Conservation (phyloP, 1,140 invertebrate species). For the Orchestia grillus region DNA sequence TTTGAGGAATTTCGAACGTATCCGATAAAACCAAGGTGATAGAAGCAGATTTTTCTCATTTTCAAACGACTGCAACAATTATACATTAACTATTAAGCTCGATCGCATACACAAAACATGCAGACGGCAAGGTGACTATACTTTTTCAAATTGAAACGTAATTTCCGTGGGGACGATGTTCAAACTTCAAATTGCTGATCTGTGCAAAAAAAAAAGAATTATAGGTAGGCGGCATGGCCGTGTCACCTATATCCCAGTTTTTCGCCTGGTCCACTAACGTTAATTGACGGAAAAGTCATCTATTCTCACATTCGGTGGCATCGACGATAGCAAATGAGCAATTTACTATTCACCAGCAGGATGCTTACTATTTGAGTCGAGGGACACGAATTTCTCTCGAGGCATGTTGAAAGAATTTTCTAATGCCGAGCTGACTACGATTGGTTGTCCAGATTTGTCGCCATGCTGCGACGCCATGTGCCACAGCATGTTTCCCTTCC, state of each 20-base stretch:
- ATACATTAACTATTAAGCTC: too few relatives aligned
- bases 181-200: not conserved
- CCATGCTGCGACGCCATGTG: slow-evolving; percentile 34
- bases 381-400: not conserved
- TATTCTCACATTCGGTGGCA: not conserved
- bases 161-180: not conserved
- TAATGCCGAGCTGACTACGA: not conserved
- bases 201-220: not conserved
- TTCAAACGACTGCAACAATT: not conserved
- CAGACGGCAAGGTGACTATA: not conserved
- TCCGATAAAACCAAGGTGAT: not conserved
- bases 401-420: not conserved
- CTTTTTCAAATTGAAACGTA: not conserved
- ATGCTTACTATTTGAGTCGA: not conserved
- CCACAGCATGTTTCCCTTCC: slow-evolving; percentile 67
- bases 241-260: too few relatives aligned
- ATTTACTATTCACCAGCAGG: not conserved
- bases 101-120: not conserved
- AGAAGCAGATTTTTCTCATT: not conserved
- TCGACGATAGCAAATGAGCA: not conserved
- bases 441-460: not conserved
- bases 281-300: not conserved
- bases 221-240: too few relatives aligned
- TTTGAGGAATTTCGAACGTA: not conserved
- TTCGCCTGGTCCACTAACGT: too few relatives aligned